Percentiles rank a stretch among this genome's conserved stretches.
Evolutionary conservation across 2,797 vertebrate species (phyloP).

Genomic region (Dermochelys coriacea): DNA sequence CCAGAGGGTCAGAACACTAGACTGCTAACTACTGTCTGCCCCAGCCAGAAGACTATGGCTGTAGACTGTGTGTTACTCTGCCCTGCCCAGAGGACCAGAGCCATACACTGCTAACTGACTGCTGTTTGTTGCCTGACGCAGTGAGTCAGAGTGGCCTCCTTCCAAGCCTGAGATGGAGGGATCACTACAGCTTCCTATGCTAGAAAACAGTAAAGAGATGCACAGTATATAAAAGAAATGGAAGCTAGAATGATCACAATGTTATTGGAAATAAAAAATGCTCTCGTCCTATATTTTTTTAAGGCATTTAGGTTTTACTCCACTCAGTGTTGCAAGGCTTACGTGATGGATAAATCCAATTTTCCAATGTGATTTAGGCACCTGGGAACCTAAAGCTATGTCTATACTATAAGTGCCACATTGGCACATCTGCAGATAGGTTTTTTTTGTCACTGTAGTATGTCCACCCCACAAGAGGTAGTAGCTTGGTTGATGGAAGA

Average conservation of each 20-base stretch:
- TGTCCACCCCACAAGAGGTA: not conserved
- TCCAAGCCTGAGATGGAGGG: too few species aligned
- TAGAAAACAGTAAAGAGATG: not conserved
- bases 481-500: not conserved
- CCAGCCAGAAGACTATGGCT: too few species aligned
- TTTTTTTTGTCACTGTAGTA: not conserved
- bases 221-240: not conserved
- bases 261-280: rapidly evolving
- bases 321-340: not conserved
- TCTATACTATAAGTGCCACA: not conserved
- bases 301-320: not conserved
- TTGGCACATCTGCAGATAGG: not conserved
- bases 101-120: too few species aligned
- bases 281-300: not conserved
- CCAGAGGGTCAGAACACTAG: too few species aligned
- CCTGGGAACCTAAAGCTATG: not conserved
- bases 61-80: too few species aligned
- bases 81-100: too few species aligned
- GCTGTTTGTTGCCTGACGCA: too few species aligned
- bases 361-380: not conserved
- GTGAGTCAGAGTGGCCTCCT: too few species aligned
- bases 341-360: not conserved
- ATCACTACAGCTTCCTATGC: rapidly evolving
- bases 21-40: too few species aligned
- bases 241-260: not conserved